These are phyloP conservation scores for Chaetophractus vellerosus DNA, from an alignment of 2,797 vertebrate species.

Conservation along the genomic window DNA sequence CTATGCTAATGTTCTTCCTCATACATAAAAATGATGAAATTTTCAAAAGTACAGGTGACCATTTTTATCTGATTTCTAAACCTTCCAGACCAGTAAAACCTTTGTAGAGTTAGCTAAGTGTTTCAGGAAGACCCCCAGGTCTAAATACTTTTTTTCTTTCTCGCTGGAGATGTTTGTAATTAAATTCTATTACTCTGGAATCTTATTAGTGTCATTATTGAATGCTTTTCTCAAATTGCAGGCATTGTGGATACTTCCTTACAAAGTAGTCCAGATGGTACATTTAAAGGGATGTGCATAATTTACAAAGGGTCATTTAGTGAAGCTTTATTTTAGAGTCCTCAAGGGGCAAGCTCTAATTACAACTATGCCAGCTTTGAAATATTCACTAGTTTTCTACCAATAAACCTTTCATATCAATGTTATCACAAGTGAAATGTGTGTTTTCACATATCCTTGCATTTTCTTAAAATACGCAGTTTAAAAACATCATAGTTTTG, in stretches of 20 bases:
- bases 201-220: slow-evolving; percentile 90
- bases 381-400: slow-evolving; percentile 82
- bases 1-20: slow-evolving; percentile 76
- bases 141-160: slow-evolving; percentile 78
- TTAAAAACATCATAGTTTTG: background rate
- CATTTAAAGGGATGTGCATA: slow-evolving; percentile 91
- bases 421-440: slow-evolving; percentile 73
- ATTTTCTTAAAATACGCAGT: slow-evolving; percentile 59
- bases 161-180: slow-evolving; percentile 86
- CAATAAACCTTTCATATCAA: slow-evolving; percentile 75
- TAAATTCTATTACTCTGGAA: slow-evolving; percentile 88
- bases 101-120: slow-evolving; percentile 62
- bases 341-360: slow-evolving; percentile 87
- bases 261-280: slow-evolving; percentile 90
- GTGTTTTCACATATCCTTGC: slow-evolving; percentile 47
- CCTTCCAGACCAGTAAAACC: background rate
- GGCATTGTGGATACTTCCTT: slow-evolving; percentile 85
- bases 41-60: slow-evolving; percentile 60
- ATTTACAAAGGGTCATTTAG: slow-evolving; percentile 92
- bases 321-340: slow-evolving; percentile 90
- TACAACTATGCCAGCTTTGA: slow-evolving; percentile 81
- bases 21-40: slow-evolving; percentile 71
- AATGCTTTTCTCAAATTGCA: slow-evolving; percentile 87
- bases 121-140: slow-evolving; percentile 77
- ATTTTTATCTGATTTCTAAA: slow-evolving; percentile 75